phyloP scores from a whole-genome alignment of 2,113 vertebrate genomes.

The Zosterops borbonicus region DNA sequence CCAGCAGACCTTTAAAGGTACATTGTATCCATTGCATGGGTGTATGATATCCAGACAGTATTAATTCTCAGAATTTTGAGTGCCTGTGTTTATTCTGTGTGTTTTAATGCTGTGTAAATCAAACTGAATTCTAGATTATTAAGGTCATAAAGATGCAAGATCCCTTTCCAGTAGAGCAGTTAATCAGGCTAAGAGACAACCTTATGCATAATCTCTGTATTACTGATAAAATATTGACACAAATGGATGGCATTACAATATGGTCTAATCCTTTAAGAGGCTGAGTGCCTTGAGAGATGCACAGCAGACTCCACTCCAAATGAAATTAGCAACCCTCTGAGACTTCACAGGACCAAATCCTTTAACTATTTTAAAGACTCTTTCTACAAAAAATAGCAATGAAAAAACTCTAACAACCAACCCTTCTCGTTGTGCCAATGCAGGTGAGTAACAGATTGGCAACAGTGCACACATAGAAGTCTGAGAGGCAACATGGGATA shows the following conservation, averaged over 20 bases:
- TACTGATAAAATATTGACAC: neutral
- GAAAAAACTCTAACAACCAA: neutral
- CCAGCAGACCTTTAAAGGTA: neutral
- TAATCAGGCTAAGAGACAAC: neutral
- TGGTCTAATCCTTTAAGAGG: neutral
- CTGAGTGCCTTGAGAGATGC: neutral
- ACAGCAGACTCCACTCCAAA: neutral
- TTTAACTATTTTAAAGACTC: neutral
- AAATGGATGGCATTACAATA: neutral
- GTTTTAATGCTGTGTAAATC: neutral
- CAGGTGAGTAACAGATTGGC: neutral
- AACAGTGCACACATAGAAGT: neutral
- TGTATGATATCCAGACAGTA: neutral
- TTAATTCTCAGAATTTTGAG: neutral
- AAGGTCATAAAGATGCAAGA: neutral
- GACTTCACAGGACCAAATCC: neutral
- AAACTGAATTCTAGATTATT: neutral
- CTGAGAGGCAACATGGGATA: neutral
- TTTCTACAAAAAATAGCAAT: neutral
- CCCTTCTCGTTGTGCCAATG: neutral
- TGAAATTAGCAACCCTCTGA: neutral
- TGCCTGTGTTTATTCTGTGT: neutral
- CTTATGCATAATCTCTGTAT: constrained; percentile 11
- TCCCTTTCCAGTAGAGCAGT: neutral
- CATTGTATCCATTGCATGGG: accelerated